phyloP scores from a whole-genome alignment of 2,113 vertebrate genomes.

The Maccullochella peelii region DNA sequence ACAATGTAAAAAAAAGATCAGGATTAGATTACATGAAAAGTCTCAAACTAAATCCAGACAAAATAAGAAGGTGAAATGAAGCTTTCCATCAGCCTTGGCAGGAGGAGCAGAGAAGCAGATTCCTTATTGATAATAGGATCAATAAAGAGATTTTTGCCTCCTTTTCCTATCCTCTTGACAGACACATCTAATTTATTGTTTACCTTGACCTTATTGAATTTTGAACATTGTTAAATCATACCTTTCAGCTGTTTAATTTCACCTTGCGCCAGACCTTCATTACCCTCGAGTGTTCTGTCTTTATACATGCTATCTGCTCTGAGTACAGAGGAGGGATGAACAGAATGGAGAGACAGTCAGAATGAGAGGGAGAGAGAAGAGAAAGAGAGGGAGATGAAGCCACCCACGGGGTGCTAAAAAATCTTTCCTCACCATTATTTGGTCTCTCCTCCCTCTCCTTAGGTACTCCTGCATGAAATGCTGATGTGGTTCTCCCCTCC shows the following conservation, averaged over 20 bases:
- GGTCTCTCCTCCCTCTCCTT: slow-evolving; percentile 56
- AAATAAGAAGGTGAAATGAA: too few relatives aligned
- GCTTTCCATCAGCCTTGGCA: slow-evolving; percentile 88
- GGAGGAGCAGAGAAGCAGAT: slow-evolving; percentile 89
- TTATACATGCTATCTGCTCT: slow-evolving; percentile 61
- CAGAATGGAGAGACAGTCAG: slow-evolving; percentile 1
- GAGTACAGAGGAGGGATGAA: slow-evolving; percentile 44
- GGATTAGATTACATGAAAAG: background rate
- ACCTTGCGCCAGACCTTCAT: slow-evolving; percentile 85
- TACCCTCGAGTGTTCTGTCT: slow-evolving; percentile 86
- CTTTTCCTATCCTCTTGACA: slow-evolving; percentile 85
- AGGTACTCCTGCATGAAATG: slow-evolving; percentile 78
- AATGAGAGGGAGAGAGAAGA: background rate
- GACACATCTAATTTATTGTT: slow-evolving; percentile 94
- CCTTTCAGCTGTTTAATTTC: slow-evolving; percentile 95
- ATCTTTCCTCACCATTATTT: slow-evolving; percentile 70
- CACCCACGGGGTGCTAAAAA: slow-evolving; percentile 70
- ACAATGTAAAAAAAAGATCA: background rate
- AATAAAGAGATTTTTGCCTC: slow-evolving; percentile 86
- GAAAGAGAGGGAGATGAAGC: slow-evolving; percentile 29
- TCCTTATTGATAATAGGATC: slow-evolving; percentile 93
- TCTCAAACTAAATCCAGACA: background rate
- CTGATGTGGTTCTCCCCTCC: slow-evolving; percentile 73
- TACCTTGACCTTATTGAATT: slow-evolving; percentile 94
- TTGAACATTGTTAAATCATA: slow-evolving; percentile 95